Conservation (phyloP, 1,140 invertebrate genomes). For the Scaptomyza hsui region DNA sequence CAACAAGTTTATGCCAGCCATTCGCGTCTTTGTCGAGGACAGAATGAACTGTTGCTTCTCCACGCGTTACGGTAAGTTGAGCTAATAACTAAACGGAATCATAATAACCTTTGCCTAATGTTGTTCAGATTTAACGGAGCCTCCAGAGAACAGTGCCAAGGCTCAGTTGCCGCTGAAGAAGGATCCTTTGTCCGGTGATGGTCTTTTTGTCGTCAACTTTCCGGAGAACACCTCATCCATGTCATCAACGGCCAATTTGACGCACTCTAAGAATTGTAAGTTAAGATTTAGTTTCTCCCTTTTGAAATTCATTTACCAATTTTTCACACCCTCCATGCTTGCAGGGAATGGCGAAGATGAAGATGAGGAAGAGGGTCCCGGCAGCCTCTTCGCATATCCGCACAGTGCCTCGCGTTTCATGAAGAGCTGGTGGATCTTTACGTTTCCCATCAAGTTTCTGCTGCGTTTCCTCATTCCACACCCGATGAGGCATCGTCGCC, state of each 20-base stretch:
- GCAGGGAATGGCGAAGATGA: conserved; percentile 69
- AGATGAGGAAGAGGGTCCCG: conserved; percentile 46
- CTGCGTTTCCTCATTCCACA: conserved; percentile 91
- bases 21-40: conserved; percentile 80
- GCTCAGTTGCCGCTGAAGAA: conserved; percentile 78
- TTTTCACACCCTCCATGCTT: not conserved
- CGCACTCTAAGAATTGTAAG: conserved; percentile 77
- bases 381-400: conserved; percentile 65
- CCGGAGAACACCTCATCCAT: conserved; percentile 79
- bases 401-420: conserved; percentile 61
- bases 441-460: conserved; percentile 89
- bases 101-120: not conserved
- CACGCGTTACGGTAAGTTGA: conserved; percentile 71
- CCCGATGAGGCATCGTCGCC: conserved; percentile 87
- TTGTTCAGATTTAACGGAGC: conserved; percentile 69
- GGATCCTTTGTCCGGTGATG: conserved; percentile 76
- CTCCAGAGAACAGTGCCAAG: conserved; percentile 82
- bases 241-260: conserved; percentile 75
- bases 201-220: conserved; percentile 74
- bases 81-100: not conserved
- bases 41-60: conserved; percentile 80
- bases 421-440: conserved; percentile 89
- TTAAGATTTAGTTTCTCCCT: not conserved
- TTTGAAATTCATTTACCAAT: not conserved
- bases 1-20: conserved; percentile 84